These are phyloP conservation scores for Parthenolecanium corni DNA, from an alignment of 2,888 invertebrate genomes.

Conservation along the genomic window DNA sequence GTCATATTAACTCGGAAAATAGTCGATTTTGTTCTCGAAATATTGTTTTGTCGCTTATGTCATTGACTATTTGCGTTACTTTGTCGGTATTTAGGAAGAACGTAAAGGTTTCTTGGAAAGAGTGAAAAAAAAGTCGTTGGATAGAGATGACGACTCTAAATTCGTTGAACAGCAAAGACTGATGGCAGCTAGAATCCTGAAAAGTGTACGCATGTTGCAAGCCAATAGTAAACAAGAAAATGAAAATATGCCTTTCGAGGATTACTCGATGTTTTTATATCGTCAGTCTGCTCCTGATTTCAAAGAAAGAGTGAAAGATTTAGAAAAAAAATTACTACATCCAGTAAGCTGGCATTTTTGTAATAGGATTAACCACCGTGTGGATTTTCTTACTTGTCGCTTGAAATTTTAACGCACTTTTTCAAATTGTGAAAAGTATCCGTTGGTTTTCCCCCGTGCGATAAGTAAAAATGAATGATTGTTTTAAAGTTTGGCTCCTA, in stretches of 20 bases:
- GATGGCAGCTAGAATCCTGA: slow-evolving; percentile 14
- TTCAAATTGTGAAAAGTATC: background rate
- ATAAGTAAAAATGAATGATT: background rate
- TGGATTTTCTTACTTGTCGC: background rate
- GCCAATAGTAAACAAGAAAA: slow-evolving; percentile 41
- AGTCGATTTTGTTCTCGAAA: too few species aligned
- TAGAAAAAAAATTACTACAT: slow-evolving; percentile 61
- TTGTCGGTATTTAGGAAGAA: slow-evolving; percentile 3
- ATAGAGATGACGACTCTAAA: background rate
- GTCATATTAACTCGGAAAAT: too few species aligned
- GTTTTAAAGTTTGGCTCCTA: background rate
- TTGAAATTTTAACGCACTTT: slow-evolving; percentile 3
- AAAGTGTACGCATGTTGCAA: slow-evolving; percentile 25
- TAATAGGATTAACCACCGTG: background rate
- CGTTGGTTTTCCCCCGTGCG: background rate
- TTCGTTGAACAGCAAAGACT: slow-evolving; percentile 7
- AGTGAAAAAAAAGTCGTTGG: slow-evolving; percentile 2
- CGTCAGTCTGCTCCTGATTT: slow-evolving; percentile 74
- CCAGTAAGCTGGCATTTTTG: slow-evolving; percentile 47
- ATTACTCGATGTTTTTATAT: slow-evolving; percentile 75
- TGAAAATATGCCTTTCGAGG: slow-evolving; percentile 53
- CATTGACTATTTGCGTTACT: background rate
- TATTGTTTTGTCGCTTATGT: background rate
- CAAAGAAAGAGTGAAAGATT: slow-evolving; percentile 68
- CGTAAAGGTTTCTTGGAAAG: slow-evolving; percentile 13